Evolutionary conservation across 2,113 vertebrate genomes (phyloP), one percentile per base, ranked within the genome.

Genomic region (Pterophyllum scalare): DNA sequence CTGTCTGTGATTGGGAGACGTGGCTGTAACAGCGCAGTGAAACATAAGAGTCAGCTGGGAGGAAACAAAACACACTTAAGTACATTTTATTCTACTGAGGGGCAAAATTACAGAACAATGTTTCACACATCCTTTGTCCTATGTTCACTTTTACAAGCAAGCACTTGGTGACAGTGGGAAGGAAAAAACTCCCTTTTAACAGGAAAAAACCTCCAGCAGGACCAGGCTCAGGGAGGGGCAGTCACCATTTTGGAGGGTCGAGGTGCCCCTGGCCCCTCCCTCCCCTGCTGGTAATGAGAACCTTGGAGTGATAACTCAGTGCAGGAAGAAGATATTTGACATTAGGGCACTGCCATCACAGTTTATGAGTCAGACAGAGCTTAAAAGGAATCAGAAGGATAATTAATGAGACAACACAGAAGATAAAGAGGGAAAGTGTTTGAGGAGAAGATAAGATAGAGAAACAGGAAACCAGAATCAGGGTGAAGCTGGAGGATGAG

Each of bases 241-340:
- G 33, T 33, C 33, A 33, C 0, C 40, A 15, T 52, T 52, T 31
- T 0, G 20, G 43, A 52, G 26, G 20, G 65, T 72, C 1, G 5
- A 52, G 43, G 10, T 52, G 8, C 46, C 0, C 0, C 6, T 20
- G 28, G 28, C 43, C 26, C 3, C 28, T 2, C 28, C 43, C 0
- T 52, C 43, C 31, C 52, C 26, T 0, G 17, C 20, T 72, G 49
- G 17, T 52, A 72, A 33, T n/a, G 11, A 72, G 26, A 70, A 33
- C n/a, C 19, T 8, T 11, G 13, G 7, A 7, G 40, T 1, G 4
- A 12, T 26, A 12, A 24, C 24, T 72, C 65, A 28, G 17, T 5
- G 5, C 65, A 52, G 46, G 43, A 38, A 59, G 64, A 38, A 28
- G 57, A 81, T 64, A 38, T 20, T 61, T 57, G 10, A 38, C 61